Evolutionary conservation across 2,888 invertebrate genomes (phyloP).

Genomic region (Nymphalis c-album): DNA sequence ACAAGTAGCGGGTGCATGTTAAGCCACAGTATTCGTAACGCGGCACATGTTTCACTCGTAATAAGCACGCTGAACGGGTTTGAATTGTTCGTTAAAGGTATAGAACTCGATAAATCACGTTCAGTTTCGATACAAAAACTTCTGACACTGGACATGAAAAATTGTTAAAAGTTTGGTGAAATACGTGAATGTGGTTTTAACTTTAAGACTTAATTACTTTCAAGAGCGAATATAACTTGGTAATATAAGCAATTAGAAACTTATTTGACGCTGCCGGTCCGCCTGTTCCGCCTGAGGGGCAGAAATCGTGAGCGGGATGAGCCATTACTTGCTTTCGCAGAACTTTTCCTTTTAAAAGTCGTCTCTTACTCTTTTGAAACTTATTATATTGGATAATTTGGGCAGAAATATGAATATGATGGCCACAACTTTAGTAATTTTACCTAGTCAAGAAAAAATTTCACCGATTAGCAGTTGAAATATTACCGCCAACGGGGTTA

Average conservation of each 20-base stretch:
- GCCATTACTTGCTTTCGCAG: constrained; percentile 78
- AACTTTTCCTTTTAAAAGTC: constrained; percentile 81
- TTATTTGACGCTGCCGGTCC: constrained; percentile 80
- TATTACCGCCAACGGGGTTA: constrained; percentile 64
- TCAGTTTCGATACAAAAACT: constrained; percentile 43
- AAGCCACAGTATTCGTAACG: too few species aligned
- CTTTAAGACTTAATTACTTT: constrained; percentile 77
- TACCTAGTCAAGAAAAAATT: constrained; percentile 63
- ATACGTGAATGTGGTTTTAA: constrained; percentile 71
- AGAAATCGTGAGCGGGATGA: constrained; percentile 78
- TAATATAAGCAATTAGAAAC: constrained; percentile 82
- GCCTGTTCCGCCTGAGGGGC: constrained; percentile 75
- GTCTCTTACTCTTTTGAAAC: constrained; percentile 78
- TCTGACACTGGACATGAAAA: constrained; percentile 45
- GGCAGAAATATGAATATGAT: constrained; percentile 77
- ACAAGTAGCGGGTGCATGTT: too few species aligned
- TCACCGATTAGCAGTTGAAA: constrained; percentile 66
- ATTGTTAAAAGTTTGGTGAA: constrained; percentile 54
- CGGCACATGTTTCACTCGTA: neutral
- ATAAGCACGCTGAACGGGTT: neutral
- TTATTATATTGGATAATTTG: constrained; percentile 79
- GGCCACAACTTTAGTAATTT: constrained; percentile 75
- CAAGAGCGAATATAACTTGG: constrained; percentile 79
- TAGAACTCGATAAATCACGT: constrained; percentile 44
- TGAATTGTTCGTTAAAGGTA: constrained; percentile 19